Base-by-base conservation (phyloP, 1,140 invertebrate genomes). In the Chironomus tepperi region DNA sequence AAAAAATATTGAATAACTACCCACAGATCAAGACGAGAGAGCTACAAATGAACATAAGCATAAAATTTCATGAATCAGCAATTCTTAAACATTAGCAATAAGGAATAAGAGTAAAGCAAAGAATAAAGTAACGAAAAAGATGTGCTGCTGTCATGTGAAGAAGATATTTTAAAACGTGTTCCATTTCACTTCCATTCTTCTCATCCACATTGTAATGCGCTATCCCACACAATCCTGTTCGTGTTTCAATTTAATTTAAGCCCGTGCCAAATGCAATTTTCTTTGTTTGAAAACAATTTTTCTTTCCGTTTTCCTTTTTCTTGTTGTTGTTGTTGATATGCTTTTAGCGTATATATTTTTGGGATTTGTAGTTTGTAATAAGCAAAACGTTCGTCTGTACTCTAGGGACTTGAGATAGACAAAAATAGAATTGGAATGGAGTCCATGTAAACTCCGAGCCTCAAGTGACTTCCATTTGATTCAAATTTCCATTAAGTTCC, bases 231-330 rank as follows among this genome's bases (percentile, higher is more conserved):
- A 57, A 57, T 57, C 9, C 47, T 57, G 12, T 57, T 57, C 47
- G 47, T 57, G 47, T 57, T 57, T 57, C 47, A 57, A 57, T 57
- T 57, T 57, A 57, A 57, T 57, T 57, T 57, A 57, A 57, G 47
- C 12, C 10, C 12, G 47, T 57, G 12, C 47, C 10, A 57, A 57
- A 57, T 57, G 47, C 47, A 57, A 57, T 57, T 57, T 34, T 34
- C 12, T n/a, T 57, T 57, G 12, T 57, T 57, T 15, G 3, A 1
- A 57, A 15, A 57, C n/a, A 5, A 57, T 57, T 57, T 57, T 57
- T 12, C 47, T 57, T 57, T n/a, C 5, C 24, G 24, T 34, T 34
- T 34, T 34, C 24, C 24, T 34, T 34, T 34, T 1, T 34, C 24
- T 34, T 34, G 24, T 34, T 34, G 24, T 34, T 34, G 24, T 34